Evolutionary conservation across 2,888 invertebrate species (phyloP), one percentile per base, ranked within the genome.

Genomic region (Miltochrista miniata): DNA sequence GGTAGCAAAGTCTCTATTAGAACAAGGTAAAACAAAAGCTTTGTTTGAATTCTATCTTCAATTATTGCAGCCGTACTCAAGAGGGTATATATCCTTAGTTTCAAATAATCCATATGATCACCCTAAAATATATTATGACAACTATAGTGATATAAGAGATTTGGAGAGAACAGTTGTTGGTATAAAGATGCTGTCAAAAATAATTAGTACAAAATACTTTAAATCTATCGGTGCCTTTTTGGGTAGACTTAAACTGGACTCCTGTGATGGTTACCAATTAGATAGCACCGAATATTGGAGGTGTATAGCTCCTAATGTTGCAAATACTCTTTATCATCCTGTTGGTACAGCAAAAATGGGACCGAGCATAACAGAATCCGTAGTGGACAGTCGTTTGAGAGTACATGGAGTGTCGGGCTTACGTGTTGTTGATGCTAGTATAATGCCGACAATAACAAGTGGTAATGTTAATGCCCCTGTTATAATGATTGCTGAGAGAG

Each of bases 401-500:
- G 93, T 96, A 0, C 92, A 94, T 51, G 95, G 95, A 0, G 85
- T 95, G 0, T 74, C 85, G 15, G 93, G 93, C n/a, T 79, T 96
- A 1, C 87, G 96, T 30, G 95, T 96, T 0, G 93, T 93, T 0
- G 96, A 96, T 74, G 95, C 95, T 0, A 95, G 95, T 38, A 93
- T 96, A 38, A 96, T 96, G 96, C 96, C 96, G 0, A 88, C 78
- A 2, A 93, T 96, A 41, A 91, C 0, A 24, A 95, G 95, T 68
- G 95, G 95, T 0, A 96, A 96, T 74, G 95, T 95, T 0, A 96
- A 96, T 72, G 96, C 94, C 0, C 95, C 96, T 0, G 92, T 93
- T 4, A 94, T 96, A n/a, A 96, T 96, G 96, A 95, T 96, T 41
- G 96, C 93, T 0, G 96, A 96, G 71, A 95, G 95, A 65, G 95